These are phyloP conservation scores for Zele albiditarsus DNA, from an alignment of 2,888 invertebrate species.

Conservation along the genomic window DNA sequence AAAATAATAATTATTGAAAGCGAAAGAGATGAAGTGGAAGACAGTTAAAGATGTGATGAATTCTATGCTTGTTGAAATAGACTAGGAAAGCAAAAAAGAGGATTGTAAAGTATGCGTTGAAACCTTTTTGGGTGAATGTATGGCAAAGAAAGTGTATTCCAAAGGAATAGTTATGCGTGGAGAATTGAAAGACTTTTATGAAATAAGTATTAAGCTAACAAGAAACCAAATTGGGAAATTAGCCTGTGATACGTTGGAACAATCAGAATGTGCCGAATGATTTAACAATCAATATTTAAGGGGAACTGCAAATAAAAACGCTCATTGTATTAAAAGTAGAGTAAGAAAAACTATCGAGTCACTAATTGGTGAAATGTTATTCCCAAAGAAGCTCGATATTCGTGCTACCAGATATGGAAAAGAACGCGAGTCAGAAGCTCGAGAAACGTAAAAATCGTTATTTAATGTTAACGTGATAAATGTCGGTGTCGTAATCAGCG, in stretches of 20 bases:
- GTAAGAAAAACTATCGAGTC: conserved; percentile 30
- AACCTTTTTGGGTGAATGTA: conserved; percentile 6
- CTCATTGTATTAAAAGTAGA: conserved; percentile 38
- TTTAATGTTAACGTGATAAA: conserved; percentile 29
- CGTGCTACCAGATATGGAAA: conserved; percentile 26
- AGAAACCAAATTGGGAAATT: conserved; percentile 19
- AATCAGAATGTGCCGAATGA: conserved; percentile 42
- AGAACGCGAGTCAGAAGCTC: conserved; percentile 30
- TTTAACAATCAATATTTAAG: conserved; percentile 39
- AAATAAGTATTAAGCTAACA: neutral
- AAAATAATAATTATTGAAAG: conserved; percentile 29
- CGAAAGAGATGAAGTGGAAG: conserved; percentile 25
- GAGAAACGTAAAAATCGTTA: conserved; percentile 29
- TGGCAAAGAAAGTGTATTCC: neutral
- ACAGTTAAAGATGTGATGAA: conserved; percentile 30
- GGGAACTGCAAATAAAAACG: conserved; percentile 44
- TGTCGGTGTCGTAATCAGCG: conserved; percentile 42
- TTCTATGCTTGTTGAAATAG: conserved; percentile 14
- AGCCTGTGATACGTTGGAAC: conserved; percentile 39
- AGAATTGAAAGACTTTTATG: conserved; percentile 23
- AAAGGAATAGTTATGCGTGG: neutral
- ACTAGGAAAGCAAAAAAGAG: conserved; percentile 19
- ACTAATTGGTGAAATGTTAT: conserved; percentile 36
- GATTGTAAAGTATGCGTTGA: conserved; percentile 18
- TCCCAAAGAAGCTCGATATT: conserved; percentile 32